phyloP scores from a whole-genome alignment of 2,888 invertebrate genomes.

The Apodemia zela region DNA sequence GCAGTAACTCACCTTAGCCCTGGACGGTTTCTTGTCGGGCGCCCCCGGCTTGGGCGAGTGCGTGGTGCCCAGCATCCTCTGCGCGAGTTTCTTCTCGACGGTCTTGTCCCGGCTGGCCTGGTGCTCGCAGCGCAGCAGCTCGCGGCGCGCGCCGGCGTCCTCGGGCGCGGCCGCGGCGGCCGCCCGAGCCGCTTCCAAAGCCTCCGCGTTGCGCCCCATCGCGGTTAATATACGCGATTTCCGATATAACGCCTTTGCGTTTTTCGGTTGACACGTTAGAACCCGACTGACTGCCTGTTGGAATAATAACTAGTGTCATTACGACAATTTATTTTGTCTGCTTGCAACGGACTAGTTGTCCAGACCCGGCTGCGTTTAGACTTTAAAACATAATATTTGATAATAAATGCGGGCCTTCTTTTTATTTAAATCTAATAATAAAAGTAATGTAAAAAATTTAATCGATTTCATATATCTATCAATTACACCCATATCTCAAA shows the following conservation, averaged over 20 bases:
- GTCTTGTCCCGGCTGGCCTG: constrained; percentile 64
- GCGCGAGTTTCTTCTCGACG: constrained; percentile 65
- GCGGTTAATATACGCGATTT: constrained; percentile 78
- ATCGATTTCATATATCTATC: too few species aligned
- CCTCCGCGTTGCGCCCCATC: constrained; percentile 83
- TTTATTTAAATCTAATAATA: too few species aligned
- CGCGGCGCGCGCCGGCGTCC: constrained; percentile 58
- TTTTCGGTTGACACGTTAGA: constrained; percentile 89
- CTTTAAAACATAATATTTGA: too few species aligned
- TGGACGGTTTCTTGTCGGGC: constrained; percentile 61
- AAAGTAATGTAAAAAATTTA: too few species aligned
- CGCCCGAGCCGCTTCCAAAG: constrained; percentile 79
- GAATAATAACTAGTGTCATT: too few species aligned
- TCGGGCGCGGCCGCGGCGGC: constrained; percentile 63
- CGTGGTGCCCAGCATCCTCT: constrained; percentile 48
- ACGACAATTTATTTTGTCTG: too few species aligned
- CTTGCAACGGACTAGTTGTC: too few species aligned
- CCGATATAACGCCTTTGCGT: constrained; percentile 94
- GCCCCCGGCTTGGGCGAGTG: constrained; percentile 27
- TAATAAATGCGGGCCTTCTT: too few species aligned
- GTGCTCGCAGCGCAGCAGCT: constrained; percentile 63
- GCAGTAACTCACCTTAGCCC: constrained; percentile 49
- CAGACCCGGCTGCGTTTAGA: too few species aligned
- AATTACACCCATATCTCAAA: too few species aligned
- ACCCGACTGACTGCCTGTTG: constrained; percentile 89